Percentiles rank a stretch among this genome's conserved stretches.
These are phyloP conservation scores for Halcyon badia DNA, from an alignment of 2,797 vertebrate species.

Conservation along the genomic window DNA sequence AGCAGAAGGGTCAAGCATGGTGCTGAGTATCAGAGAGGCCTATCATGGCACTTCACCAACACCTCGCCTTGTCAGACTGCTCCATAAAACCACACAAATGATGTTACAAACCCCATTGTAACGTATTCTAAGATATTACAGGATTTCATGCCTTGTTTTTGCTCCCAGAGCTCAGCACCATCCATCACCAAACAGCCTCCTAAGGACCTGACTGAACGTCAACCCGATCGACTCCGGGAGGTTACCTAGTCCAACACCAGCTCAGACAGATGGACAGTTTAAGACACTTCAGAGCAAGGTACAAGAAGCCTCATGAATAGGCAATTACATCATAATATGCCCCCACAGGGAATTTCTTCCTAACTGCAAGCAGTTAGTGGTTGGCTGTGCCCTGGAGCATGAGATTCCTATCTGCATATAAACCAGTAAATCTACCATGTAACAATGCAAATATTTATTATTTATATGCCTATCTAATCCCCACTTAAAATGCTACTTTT, in stretches of 20 bases:
- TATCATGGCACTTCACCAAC: accelerated
- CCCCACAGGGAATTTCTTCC: neutral
- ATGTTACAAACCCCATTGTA: neutral
- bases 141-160: neutral
- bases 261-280: neutral
- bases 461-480: neutral
- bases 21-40: neutral
- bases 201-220: accelerated
- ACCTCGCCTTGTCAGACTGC: accelerated
- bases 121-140: accelerated
- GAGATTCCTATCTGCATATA: neutral
- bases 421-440: neutral
- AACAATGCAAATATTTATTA: neutral
- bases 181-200: neutral
- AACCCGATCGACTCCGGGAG: neutral
- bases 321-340: neutral
- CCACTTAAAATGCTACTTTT: neutral
- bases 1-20: accelerated
- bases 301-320: neutral
- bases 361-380: neutral
- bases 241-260: accelerated
- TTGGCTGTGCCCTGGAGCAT: neutral
- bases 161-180: neutral
- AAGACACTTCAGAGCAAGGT: neutral
- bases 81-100: accelerated